These are phyloP conservation scores for Macrosoma leucophasiata DNA, from an alignment of 2,888 invertebrate genomes.

Conservation along the genomic window DNA sequence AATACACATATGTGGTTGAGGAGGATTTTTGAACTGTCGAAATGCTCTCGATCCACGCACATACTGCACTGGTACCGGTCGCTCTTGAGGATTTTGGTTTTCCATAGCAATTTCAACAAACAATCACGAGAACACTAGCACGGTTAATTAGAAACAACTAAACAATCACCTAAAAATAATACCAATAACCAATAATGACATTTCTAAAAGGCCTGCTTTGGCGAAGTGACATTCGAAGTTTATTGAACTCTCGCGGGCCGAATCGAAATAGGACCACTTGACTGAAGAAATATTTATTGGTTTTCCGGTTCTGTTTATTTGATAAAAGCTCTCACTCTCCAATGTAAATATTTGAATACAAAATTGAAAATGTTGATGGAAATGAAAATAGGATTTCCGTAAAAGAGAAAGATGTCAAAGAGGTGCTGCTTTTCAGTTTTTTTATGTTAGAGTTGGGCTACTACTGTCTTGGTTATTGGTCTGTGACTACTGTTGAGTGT, in stretches of 20 bases:
- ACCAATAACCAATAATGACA: slow-evolving; percentile 49
- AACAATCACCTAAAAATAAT: slow-evolving; percentile 42
- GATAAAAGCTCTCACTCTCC: too few relatives aligned
- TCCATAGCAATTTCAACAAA: slow-evolving; percentile 52
- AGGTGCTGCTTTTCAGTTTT: slow-evolving; percentile 10
- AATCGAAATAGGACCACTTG: slow-evolving; percentile 32
- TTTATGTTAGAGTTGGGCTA: slow-evolving; percentile 8
- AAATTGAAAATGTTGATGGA: slow-evolving; percentile 33
- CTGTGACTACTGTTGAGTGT: too few relatives aligned
- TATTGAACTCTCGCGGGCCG: slow-evolving; percentile 54
- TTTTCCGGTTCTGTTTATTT: too few relatives aligned
- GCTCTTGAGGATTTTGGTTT: slow-evolving; percentile 56
- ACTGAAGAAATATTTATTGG: slow-evolving; percentile 12
- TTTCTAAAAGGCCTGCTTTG: slow-evolving; percentile 36
- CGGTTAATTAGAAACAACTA: slow-evolving; percentile 33
- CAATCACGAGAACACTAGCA: slow-evolving; percentile 16
- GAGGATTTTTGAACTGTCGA: slow-evolving; percentile 82
- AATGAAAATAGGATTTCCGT: slow-evolving; percentile 34
- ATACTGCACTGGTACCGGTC: slow-evolving; percentile 71
- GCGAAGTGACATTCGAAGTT: slow-evolving; percentile 50
- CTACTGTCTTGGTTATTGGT: too few relatives aligned
- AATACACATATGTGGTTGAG: slow-evolving; percentile 86
- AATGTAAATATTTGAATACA: slow-evolving; percentile 23
- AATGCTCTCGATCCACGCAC: slow-evolving; percentile 77
- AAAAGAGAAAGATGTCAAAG: slow-evolving; percentile 30